A percentile compares a stretch with the other conserved stretches of the same genome.
Evolutionary conservation across 2,113 vertebrate species (phyloP).

Genomic region (Chinchilla lanigera): DNA sequence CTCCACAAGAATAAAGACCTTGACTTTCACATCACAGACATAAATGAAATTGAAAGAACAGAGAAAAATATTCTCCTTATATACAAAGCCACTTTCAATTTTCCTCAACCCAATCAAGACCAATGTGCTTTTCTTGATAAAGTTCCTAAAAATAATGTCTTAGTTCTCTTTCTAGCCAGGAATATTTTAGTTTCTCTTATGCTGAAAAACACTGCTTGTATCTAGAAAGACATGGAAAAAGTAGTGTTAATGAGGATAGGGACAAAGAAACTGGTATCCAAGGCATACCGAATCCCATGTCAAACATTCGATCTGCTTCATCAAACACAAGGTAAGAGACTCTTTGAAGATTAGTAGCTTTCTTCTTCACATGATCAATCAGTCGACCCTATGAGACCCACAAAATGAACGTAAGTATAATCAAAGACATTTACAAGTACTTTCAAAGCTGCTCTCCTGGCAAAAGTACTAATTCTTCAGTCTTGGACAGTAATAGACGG

Average conservation of each 20-base stretch:
- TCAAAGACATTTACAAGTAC: slow-evolving; percentile 41
- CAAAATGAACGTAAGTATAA: slow-evolving; percentile 54
- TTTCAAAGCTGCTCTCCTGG: slow-evolving; percentile 5
- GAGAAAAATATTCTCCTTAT: neutral
- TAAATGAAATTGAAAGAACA: slow-evolving; percentile 51
- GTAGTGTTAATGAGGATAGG: neutral
- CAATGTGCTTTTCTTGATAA: slow-evolving; percentile 20
- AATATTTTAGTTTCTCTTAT: slow-evolving; percentile 61
- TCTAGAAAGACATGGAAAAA: slow-evolving; percentile 23
- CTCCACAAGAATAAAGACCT: slow-evolving; percentile 1
- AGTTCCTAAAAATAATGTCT: slow-evolving; percentile 24
- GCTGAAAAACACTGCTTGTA: neutral
- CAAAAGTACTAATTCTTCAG: slow-evolving; percentile 9
- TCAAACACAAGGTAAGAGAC: slow-evolving; percentile 99
- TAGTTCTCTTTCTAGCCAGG: neutral
- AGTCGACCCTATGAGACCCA: slow-evolving; percentile 92
- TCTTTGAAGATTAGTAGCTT: slow-evolving; percentile 97
- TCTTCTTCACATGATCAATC: slow-evolving; percentile 99
- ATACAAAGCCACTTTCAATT: neutral
- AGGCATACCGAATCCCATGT: slow-evolving; percentile 98
- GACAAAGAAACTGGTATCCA: slow-evolving; percentile 37
- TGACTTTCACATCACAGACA: slow-evolving; percentile 11
- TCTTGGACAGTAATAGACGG: neutral
- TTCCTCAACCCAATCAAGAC: slow-evolving; percentile 20
- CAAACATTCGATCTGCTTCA: slow-evolving; percentile 99